Base-by-base conservation (phyloP, 2,113 vertebrate genomes). In the Eurypyga helias region DNA sequence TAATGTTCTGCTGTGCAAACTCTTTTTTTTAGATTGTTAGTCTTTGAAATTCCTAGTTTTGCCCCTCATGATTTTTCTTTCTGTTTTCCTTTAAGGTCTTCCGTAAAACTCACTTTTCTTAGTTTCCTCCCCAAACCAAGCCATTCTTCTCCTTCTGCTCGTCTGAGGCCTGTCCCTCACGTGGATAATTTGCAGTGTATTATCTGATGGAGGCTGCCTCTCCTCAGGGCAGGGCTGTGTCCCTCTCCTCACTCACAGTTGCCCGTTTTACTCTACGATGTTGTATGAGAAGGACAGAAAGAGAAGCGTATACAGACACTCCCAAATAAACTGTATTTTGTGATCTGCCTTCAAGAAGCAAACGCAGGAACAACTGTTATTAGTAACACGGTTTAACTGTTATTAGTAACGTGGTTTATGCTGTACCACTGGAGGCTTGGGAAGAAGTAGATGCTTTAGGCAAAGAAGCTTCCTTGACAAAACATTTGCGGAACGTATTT, bases 161-260 rank as follows among this genome's bases (percentile, higher is more conserved):
- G 34, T 36, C 48, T 46, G 75, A 88, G 90, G 41, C 77, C 85
- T 88, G 70, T 83, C n/a, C 67, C 79, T 94, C 62, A 33, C 76
- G 51, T 12, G 43, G 83, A n/a, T 85, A 89, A 93, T 91, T 96
- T 87, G 81, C 87, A 87, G 81, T 1, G 41, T 70, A 17, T 86
- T 96, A 90, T 94, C 95, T 90, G 49, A 80, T 41, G 33, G 85
- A 85, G 66, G 80, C 75, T 91, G 48, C 79, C 94, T 95, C 91
- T 94, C 75, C 85, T 49, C 79, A 94, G 95, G 62, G 71, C 88
- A 87, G 92, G 78, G 91, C 88, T 29, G 51, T 36, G 54, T 80
- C 83, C 71, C 84, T 76, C 93, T 66, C 45, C 0, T 2, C 69
- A 51, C 79, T 77, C 85, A 34, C 36, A 70, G 82, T 76, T 95